Base-by-base conservation (phyloP, 2,888 invertebrate genomes). In the Lithophane ornitopus region DNA sequence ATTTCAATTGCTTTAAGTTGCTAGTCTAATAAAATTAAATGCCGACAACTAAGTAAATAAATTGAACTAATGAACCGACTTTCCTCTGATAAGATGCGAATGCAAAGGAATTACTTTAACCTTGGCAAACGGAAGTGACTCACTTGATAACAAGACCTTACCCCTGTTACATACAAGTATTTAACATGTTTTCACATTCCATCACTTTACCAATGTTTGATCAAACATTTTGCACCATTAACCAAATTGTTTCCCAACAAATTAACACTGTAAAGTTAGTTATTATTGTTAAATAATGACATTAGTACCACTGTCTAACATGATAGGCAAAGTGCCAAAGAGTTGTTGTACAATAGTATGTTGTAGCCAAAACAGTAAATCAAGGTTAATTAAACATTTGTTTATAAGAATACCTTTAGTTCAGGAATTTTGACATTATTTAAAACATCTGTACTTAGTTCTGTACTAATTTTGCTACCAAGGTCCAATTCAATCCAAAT, bases 101-200 rank as follows among this genome's bases (percentile, higher is more conserved):
- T 26, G 44, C 19, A 19, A 67, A 73, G 34, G 71, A 79, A 80
- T 81, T 44, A 67, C 61, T 72, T 73, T 81, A 80, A 80, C 87
- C 84, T 88, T 87, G 84, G 39, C 54, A n/a, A 71, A 26, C 54
- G 78, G 84, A 88, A 81, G 58, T 87, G 79, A 87, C 63, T 88
- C 82, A 82, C 8, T 44, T 84, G 89, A 87, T 87, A 87, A 85
- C 41, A n/a, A 61, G 62, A 78, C 83, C 78, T 75, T 78, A 76
- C 62, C 63, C 71, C 69, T 68, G 41, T 26, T 12, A 66, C 46
- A 73, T 26, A 65, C n/a, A 58, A 68, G 46, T 8, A 41, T 52
- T 83, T 73, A 76, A 54, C 54, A 71, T 68, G 49, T 84, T 76
- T 69, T 28, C 16, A 85, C 69, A 72, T 72, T 81, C 61, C 58